Evolutionary conservation across 2,797 vertebrate genomes (phyloP).

Genomic region (Arremon brunneinucha): DNA sequence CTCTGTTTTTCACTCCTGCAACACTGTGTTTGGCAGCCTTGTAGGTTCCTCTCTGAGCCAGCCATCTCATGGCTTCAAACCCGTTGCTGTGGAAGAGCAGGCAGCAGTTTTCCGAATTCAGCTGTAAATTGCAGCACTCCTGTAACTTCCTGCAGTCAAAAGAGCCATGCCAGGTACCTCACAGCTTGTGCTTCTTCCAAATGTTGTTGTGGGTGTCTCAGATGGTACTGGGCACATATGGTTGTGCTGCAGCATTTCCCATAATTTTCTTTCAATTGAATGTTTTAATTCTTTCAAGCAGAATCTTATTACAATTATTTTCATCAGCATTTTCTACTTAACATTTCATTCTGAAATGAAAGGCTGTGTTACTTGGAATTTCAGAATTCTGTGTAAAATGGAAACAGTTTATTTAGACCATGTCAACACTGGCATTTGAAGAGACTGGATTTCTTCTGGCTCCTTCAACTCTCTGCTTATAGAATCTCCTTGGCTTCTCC

Average conservation of each 20-base stretch:
- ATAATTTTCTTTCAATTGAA: neutral
- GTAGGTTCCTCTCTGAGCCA: fast-evolving
- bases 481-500: neutral
- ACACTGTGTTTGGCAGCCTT: neutral
- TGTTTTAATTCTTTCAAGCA: neutral
- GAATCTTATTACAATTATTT: neutral
- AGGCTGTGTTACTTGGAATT: neutral
- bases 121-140: neutral
- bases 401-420: neutral
- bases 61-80: neutral
- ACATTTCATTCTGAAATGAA: neutral
- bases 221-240: neutral
- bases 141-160: neutral
- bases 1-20: neutral
- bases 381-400: neutral
- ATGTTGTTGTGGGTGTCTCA: neutral
- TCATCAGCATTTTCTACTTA: neutral
- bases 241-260: neutral
- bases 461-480: neutral
- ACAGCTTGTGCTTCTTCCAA: neutral
- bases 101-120: neutral
- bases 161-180: neutral
- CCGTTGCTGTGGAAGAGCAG: neutral
- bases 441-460: neutral
- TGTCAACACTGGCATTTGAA: neutral